These are phyloP conservation scores for Anseranas semipalmata DNA, from an alignment of 2,113 vertebrate genomes.

Conservation along the genomic window DNA sequence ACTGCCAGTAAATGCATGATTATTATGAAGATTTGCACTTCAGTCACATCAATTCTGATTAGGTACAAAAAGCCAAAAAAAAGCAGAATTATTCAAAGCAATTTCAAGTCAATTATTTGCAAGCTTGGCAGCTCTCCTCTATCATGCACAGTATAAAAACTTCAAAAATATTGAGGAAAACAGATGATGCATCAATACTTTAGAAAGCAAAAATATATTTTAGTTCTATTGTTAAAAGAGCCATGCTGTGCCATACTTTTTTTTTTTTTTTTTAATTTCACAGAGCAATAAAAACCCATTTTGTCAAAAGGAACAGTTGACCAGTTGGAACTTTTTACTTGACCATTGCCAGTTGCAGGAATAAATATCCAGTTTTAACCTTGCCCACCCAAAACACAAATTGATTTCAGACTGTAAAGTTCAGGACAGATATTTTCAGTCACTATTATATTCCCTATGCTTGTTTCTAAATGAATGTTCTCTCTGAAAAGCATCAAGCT, in stretches of 20 bases:
- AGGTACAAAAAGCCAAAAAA: slow-evolving; percentile 80
- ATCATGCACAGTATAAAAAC: slow-evolving; percentile 75
- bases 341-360: neutral
- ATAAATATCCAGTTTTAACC: slow-evolving; percentile 35
- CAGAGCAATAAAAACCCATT: slow-evolving; percentile 60
- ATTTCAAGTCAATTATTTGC: slow-evolving; percentile 69
- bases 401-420: neutral
- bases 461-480: neutral
- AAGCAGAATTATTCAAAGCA: slow-evolving; percentile 80
- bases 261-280: slow-evolving; percentile 54
- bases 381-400: slow-evolving; percentile 63
- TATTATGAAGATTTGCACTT: slow-evolving; percentile 99
- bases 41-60: slow-evolving; percentile 99
- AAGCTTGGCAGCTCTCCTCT: slow-evolving; percentile 76
- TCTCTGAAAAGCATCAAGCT: neutral
- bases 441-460: neutral
- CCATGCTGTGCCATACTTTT: neutral
- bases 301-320: slow-evolving; percentile 36
- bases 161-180: slow-evolving; percentile 20
- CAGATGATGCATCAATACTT: neutral
- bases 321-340: slow-evolving; percentile 25
- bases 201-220: neutral
- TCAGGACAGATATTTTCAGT: neutral
- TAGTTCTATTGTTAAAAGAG: neutral
- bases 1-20: slow-evolving; percentile 98